Conservation (phyloP, 2,113 vertebrate genomes). For the Sander vitreus region DNA sequence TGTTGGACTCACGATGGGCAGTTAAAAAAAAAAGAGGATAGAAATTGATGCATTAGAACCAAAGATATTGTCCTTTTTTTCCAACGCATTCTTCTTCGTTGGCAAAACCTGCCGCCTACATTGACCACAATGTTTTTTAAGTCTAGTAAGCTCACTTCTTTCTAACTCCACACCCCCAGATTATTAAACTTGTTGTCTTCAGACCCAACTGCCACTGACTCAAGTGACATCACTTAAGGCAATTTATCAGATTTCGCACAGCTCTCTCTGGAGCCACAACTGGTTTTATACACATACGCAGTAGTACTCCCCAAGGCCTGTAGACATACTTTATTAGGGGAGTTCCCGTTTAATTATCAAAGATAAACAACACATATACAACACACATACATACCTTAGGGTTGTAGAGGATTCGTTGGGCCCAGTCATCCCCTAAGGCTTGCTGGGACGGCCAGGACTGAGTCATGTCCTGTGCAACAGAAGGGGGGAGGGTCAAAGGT, state of each 20-base stretch:
- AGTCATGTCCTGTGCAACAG: conserved; percentile 91
- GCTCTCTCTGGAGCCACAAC: neutral
- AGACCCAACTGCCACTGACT: neutral
- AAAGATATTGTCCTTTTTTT: neutral
- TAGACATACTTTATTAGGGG: no score
- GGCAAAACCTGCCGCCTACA: neutral
- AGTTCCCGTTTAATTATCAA: conserved; percentile 2
- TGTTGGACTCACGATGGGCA: neutral
- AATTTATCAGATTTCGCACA: neutral
- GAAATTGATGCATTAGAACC: neutral
- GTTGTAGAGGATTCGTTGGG: conserved; percentile 88
- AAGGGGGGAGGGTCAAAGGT: conserved; percentile 62
- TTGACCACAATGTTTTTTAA: conserved; percentile 4
- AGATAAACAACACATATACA: conserved; percentile 6
- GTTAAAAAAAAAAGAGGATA: neutral
- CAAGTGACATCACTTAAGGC: neutral
- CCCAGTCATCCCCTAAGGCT: conserved; percentile 88
- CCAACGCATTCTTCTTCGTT: neutral
- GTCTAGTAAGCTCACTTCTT: neutral
- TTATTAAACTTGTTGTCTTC: neutral
- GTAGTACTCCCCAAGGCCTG: neutral
- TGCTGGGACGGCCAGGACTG: conserved; percentile 93
- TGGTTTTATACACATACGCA: neutral
- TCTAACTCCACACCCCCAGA: neutral
- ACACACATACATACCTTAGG: conserved; percentile 86